phyloP scores from a whole-genome alignment of 2,888 invertebrate genomes.

The Acleris emargana region DNA sequence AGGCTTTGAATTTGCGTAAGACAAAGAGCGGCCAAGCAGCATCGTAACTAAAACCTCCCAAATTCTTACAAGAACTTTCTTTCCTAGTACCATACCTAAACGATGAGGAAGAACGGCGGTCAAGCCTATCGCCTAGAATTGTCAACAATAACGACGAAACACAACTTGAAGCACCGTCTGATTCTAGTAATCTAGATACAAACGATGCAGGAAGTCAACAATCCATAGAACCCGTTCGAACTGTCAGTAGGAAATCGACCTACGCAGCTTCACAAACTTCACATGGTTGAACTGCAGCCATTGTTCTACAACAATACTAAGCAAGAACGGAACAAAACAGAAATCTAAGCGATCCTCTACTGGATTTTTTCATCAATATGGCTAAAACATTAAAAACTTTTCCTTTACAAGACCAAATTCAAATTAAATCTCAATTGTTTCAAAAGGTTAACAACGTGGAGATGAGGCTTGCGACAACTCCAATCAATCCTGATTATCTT shows the following conservation, averaged over 20 bases:
- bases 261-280: too few species aligned
- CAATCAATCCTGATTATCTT: slow-evolving; percentile 25
- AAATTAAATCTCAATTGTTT: slow-evolving; percentile 41
- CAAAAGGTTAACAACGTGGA: slow-evolving; percentile 34
- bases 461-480: slow-evolving; percentile 29
- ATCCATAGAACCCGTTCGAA: neutral
- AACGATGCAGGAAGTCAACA: slow-evolving; percentile 16
- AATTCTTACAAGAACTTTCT: slow-evolving; percentile 39
- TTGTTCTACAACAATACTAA: too few species aligned
- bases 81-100: slow-evolving; percentile 38
- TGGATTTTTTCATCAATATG: slow-evolving; percentile 38
- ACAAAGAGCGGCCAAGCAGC: slow-evolving; percentile 43
- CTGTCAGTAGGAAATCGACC: too few species aligned
- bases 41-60: slow-evolving; percentile 40
- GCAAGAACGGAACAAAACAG: too few species aligned
- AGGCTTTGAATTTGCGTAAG: slow-evolving; percentile 41
- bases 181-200: slow-evolving; percentile 24
- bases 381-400: slow-evolving; percentile 39
- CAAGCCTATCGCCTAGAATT: slow-evolving; percentile 31
- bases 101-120: slow-evolving; percentile 35
- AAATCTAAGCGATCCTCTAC: slow-evolving; percentile 28
- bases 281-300: too few species aligned
- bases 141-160: slow-evolving; percentile 15
- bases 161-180: slow-evolving; percentile 24
- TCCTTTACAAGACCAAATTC: slow-evolving; percentile 39